A percentile compares a stretch with the other conserved stretches of the same genome.
These are phyloP conservation scores for Dicyrtomina minuta DNA, from an alignment of 2,888 invertebrate species.

Conservation along the genomic window DNA sequence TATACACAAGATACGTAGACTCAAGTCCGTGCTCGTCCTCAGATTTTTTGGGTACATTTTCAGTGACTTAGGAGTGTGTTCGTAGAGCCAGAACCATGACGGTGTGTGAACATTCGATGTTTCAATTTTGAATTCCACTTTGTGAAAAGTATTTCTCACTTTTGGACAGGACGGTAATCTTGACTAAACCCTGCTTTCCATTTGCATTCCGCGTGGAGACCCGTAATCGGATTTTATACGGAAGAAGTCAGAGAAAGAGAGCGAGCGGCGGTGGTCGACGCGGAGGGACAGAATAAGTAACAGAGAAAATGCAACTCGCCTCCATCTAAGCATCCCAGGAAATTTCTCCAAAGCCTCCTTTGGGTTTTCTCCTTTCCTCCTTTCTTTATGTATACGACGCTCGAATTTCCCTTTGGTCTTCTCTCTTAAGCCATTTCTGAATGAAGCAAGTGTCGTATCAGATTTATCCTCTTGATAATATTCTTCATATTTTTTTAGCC, in stretches of 20 bases:
- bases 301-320: not conserved
- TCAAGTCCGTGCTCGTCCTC: too few species aligned
- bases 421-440: constrained; percentile 22
- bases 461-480: constrained; percentile 37
- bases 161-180: constrained; percentile 32
- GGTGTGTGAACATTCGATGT: constrained; percentile 37
- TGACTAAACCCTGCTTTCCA: constrained; percentile 39
- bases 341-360: constrained; percentile 20
- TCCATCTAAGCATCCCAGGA: constrained; percentile 7
- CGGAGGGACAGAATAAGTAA: constrained; percentile 19
- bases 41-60: too few species aligned
- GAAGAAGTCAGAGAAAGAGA: constrained; percentile 35
- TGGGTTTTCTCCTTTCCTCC: constrained; percentile 36
- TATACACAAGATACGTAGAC: too few species aligned
- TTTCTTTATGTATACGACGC: constrained; percentile 27
- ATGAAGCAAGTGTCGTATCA: constrained; percentile 37
- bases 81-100: constrained; percentile 28
- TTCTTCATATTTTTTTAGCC: constrained; percentile 35
- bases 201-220: constrained; percentile 47
- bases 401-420: constrained; percentile 17
- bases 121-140: constrained; percentile 39
- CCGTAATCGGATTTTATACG: constrained; percentile 45
- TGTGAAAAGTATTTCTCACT: constrained; percentile 39
- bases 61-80: too few species aligned
- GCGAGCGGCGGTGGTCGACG: constrained; percentile 9